Evolutionary conservation across 2,113 vertebrate species (phyloP), one percentile per base, ranked within the genome.

Genomic region (Haemorhous mexicanus): DNA sequence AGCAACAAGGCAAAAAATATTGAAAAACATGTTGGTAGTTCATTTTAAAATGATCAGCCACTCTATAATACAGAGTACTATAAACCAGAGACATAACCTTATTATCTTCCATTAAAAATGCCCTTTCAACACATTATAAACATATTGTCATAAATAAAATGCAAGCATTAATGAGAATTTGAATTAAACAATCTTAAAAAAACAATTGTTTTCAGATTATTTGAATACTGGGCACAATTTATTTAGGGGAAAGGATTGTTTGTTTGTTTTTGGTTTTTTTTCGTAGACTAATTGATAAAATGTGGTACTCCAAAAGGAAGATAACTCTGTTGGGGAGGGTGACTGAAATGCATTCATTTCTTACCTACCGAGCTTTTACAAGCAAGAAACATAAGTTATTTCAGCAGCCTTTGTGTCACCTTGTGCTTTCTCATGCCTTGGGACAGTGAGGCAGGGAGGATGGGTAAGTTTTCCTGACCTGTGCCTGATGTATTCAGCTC

Each of bases 61-160:
- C 19, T 64, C 15, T 47, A 11, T 24, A 22, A 37, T 28, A 11
- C 4, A 69, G 13, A 64, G 11, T 32, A 41, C 6, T 63, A 49
- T 18, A 80, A 80, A 39, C 5, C 16, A 46, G 14, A 72, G 21
- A 58, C 6, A 56, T 33, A 16, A 62, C 15, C 1, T 56, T 41
- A 47, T 61, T 73, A 13, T 58, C 4, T 84, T 43, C 18, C 26
- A 62, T 41, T 74, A 74, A 70, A 73, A 92, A 46, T 10, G n/a
- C 21, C 3, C 1, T 73, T 83, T 83, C 61, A 28, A 37, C 2
- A 39, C 0, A 0, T 47, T 52, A 47, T 19, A 39, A 75, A 63
- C 18, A 47, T 43, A 41, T 18, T 68, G 7, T 35, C 5, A 16
- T 47, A 7, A 86, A 70, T 19, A 86, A 81, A 84, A 77, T 26